Evolutionary conservation across 1,140 invertebrate genomes (phyloP).

Genomic region (Radopholus similis): DNA sequence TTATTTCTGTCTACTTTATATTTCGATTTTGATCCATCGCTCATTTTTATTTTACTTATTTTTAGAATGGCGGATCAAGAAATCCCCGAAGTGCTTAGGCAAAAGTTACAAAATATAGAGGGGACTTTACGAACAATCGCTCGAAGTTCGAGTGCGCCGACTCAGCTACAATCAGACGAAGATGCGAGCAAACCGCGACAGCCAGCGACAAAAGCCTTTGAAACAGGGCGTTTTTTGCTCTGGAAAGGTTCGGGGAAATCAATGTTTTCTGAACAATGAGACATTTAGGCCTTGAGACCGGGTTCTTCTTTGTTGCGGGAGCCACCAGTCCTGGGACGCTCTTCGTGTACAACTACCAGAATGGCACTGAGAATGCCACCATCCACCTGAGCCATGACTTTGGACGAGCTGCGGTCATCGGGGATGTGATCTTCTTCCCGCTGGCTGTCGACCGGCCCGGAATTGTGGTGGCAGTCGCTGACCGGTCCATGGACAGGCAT

Average conservation of each 20-base stretch:
- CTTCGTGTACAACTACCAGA: conserved; percentile 9
- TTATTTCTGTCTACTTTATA: too few species aligned
- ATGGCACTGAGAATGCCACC: background rate
- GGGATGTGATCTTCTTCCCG: conserved; percentile 24
- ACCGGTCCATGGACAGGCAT: conserved; percentile 13
- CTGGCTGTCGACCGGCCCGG: conserved; percentile 6
- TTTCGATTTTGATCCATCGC: too few species aligned
- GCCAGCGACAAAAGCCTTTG: background rate
- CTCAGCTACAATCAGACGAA: too few species aligned
- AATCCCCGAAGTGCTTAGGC: too few species aligned
- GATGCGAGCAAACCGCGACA: too few species aligned
- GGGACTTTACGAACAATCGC: too few species aligned
- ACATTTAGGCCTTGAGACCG: conserved; percentile 23
- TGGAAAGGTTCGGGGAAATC: conserved; percentile 22
- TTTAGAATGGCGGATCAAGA: too few species aligned
- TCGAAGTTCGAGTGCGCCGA: too few species aligned
- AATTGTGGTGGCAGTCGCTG: conserved; percentile 21
- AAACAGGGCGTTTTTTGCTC: conserved; percentile 18
- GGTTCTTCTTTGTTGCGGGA: conserved; percentile 5
- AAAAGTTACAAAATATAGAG: too few species aligned
- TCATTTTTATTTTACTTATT: too few species aligned
- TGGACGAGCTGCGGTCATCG: conserved; percentile 17
- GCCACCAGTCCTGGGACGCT: conserved; percentile 4
- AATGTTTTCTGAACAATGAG: background rate
- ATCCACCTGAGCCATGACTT: conserved; percentile 16